Conservation (phyloP, 2,113 vertebrate genomes). For the human region GRCh38 chr15:74544001-74544500, state of each 20-base stretch:
- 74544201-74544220: slow-evolving; percentile 90
- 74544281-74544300: slow-evolving; percentile 85
- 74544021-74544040: slow-evolving; percentile 90
- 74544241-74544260: slow-evolving; percentile 81
- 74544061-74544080: slow-evolving; percentile 89
- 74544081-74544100: slow-evolving; percentile 91
- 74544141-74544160: slow-evolving; percentile 84
- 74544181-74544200: slow-evolving; percentile 84
- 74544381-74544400: slow-evolving; percentile 85
- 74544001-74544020: slow-evolving; percentile 89
- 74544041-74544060: slow-evolving; percentile 90
- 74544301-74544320: slow-evolving; percentile 86
- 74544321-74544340: slow-evolving; percentile 82
- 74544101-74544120: slow-evolving; percentile 81
- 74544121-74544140: slow-evolving; percentile 76
- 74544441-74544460: slow-evolving; percentile 83
- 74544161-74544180: slow-evolving; percentile 66
- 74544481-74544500: slow-evolving; percentile 91
- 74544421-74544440: slow-evolving; percentile 76
- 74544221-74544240: slow-evolving; percentile 87
- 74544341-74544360: slow-evolving; percentile 76
- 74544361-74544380: slow-evolving; percentile 48
- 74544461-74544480: slow-evolving; percentile 91
- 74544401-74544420: slow-evolving; percentile 88
- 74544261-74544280: slow-evolving; percentile 77